phyloP scores from a whole-genome alignment of 64 coral and sea anemone species.

The Stylophora pistillata region DNA sequence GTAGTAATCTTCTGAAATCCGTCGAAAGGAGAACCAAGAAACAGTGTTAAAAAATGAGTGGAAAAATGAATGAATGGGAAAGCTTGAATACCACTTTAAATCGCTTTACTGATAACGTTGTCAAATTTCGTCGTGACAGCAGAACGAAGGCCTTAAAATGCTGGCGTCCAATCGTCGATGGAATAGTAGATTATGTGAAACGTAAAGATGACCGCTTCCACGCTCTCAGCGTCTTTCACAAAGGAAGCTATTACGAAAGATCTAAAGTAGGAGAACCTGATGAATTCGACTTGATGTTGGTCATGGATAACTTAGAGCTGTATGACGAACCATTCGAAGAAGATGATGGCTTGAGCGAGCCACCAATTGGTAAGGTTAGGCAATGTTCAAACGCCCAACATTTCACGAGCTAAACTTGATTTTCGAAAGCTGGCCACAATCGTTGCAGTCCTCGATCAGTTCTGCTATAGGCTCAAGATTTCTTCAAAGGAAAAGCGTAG shows the following conservation, averaged over 20 bases:
- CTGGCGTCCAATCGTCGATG: constrained; percentile 32
- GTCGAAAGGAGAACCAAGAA: too few species aligned
- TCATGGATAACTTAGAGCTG: constrained; percentile 1
- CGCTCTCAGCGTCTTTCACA: neutral
- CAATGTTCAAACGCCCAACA: too few species aligned
- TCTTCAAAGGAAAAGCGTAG: too few species aligned
- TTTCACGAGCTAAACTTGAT: too few species aligned
- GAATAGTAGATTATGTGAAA: constrained; percentile 27
- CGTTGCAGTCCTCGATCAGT: too few species aligned
- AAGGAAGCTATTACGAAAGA: constrained; percentile 71
- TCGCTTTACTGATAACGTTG: neutral
- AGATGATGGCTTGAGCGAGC: neutral
- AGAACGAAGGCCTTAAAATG: neutral
- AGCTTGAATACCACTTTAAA: neutral
- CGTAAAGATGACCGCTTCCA: constrained; percentile 28
- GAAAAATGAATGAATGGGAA: neutral
- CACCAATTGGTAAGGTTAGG: neutral
- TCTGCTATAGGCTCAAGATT: too few species aligned
- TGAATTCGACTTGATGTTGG: constrained; percentile 75
- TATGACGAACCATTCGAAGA: neutral
- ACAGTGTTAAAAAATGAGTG: neutral
- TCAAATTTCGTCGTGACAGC: neutral
- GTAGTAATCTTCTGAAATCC: too few species aligned
- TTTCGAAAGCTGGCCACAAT: too few species aligned
- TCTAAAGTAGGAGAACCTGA: constrained; percentile 54